Conservation (phyloP, 2,113 vertebrate species). For the Anser cygnoides region DNA sequence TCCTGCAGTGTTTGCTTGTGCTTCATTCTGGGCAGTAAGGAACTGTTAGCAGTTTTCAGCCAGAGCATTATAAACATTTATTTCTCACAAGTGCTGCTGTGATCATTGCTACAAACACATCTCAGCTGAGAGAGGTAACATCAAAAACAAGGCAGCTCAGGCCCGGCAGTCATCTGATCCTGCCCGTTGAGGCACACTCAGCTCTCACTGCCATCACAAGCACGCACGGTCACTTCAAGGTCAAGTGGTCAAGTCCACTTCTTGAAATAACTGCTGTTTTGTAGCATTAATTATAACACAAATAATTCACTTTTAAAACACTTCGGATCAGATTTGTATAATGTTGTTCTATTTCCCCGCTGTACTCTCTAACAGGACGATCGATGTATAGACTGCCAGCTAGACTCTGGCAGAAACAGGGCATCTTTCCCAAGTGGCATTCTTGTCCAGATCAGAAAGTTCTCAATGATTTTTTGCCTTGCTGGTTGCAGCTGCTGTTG, state of each 20-base stretch:
- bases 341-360: background rate
- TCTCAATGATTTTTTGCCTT: background rate
- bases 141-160: background rate
- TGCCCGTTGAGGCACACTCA: background rate
- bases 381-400: background rate
- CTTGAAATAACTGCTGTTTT: conserved; percentile 19
- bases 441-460: background rate
- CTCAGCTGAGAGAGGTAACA: background rate
- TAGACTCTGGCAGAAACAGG: background rate
- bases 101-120: background rate
- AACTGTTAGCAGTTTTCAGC: background rate
- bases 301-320: background rate
- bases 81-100: background rate
- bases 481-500: background rate
- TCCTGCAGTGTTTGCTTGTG: conserved; percentile 20
- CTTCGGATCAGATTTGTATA: background rate
- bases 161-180: background rate
- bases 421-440: background rate
- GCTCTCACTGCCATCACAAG: background rate
- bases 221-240: background rate
- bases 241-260: background rate
- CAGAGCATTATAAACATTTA: conserved; percentile 2
- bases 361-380: background rate
- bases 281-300: background rate
- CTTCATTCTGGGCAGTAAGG: conserved; percentile 29